Percentiles rank a stretch among this genome's conserved stretches.
Evolutionary conservation across 1,140 invertebrate species (phyloP).

Genomic region (Solenopsis fugax): DNA sequence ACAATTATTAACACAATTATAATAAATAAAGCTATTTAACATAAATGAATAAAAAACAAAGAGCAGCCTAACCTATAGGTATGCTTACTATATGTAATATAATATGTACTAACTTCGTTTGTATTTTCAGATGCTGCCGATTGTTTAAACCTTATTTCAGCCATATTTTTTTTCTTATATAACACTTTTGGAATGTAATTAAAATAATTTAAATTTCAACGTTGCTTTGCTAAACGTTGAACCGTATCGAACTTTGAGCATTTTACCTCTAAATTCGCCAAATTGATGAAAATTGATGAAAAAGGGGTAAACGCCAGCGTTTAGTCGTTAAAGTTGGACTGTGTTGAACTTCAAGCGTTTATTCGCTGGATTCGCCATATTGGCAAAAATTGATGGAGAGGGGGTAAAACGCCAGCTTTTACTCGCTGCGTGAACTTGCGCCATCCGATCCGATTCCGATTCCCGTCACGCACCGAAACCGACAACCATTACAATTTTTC

Average conservation of each 20-base stretch:
- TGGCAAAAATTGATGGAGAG: conserved; percentile 12
- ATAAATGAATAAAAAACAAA: conserved; percentile 25
- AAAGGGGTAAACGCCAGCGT: no score
- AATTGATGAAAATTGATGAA: no score
- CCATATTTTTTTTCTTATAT: conserved; percentile 25
- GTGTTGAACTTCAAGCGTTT: conserved; percentile 20
- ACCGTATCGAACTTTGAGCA: no score
- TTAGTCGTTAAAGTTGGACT: conserved; percentile 24
- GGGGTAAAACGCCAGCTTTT: conserved; percentile 31
- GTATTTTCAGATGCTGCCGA: conserved; percentile 2
- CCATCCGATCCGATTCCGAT: no score
- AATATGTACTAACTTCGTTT: conserved; percentile 4
- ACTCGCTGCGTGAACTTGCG: conserved; percentile 6
- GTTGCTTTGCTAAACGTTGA: background rate
- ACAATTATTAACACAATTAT: conserved; percentile 34
- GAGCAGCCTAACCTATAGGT: background rate
- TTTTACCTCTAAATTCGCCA: no score
- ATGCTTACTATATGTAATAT: conserved; percentile 4
- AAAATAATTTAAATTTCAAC: conserved; percentile 28
- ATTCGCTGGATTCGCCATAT: conserved; percentile 7
- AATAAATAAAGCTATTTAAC: conserved; percentile 16
- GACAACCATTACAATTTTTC: no score
- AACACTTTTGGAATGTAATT: no score
- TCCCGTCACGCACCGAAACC: no score
- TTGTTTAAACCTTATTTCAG: conserved; percentile 17